Evolutionary conservation across 2,888 invertebrate genomes (phyloP), one percentile per base, ranked within the genome.

Genomic region (Ectobius pallidus): DNA sequence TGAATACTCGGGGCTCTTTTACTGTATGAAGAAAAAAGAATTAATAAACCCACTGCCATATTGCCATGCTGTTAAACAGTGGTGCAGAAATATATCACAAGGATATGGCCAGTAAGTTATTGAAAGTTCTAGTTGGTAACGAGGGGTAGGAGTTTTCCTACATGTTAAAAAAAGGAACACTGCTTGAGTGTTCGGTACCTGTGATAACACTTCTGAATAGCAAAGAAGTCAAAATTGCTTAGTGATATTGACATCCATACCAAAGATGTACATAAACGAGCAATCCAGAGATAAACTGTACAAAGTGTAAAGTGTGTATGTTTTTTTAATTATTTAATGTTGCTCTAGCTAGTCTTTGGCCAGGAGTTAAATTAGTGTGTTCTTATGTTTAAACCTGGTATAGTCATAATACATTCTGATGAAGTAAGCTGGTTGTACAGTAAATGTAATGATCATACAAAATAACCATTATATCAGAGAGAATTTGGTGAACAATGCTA

Each of bases 211-310:
- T 52, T 52, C 52, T 52, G 52, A 52, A 14, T n/a, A 52, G 52
- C 22, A 25, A 52, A 25, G 52, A 52, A 63, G 58, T 58, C 58
- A 58, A 58, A 58, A 58, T 58, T 58, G 6, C n/a, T 2, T 58
- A 58, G 42, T 63, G 63, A 63, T 42, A 63, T 11, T 68, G 68
- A 68, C 39, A 49, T 49, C 11, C 58, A 70, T 70, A 62, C 70
- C 70, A 70, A 70, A 70, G 70, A 70, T 70, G 70, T 70, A 70
- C 44, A 70, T 70, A 70, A 14, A 68, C 11, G 9, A 39, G 22
- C 20, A 39, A 61, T 39, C 63, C 34, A 42, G 18, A 34, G n/a
- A n/a, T n/a, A n/a, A n/a, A 42, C 34, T 63, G 63, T 63, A 63
- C 16, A 63, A 63, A 63, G 16, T 63, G 63, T 63, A 63, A 32